A percentile compares a stretch with the other conserved stretches of the same genome.
Conservation (phyloP, 2,888 invertebrate species). For the Patella pellucida region DNA sequence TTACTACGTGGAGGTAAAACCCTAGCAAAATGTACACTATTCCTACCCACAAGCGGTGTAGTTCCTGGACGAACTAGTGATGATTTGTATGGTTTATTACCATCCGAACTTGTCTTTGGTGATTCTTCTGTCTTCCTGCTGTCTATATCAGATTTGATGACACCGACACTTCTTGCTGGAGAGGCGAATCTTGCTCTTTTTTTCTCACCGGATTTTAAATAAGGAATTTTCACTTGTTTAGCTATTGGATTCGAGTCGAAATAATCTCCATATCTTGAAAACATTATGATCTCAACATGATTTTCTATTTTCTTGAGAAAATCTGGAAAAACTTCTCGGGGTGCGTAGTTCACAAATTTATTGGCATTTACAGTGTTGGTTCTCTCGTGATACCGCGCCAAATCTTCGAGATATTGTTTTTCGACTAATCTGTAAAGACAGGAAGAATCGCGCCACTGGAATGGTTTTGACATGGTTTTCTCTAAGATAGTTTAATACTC, state of each 20-base stretch:
- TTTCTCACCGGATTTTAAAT: no score
- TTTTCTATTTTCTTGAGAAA: background rate
- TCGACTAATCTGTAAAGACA: background rate
- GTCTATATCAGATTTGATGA: no score
- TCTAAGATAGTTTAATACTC: no score
- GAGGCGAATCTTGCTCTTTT: background rate
- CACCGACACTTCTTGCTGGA: no score
- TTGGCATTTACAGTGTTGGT: background rate
- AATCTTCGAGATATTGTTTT: background rate
- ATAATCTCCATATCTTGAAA: slow-evolving; percentile 1
- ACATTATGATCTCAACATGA: background rate
- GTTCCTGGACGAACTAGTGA: no score
- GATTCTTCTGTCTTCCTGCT: no score
- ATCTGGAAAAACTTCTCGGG: background rate
- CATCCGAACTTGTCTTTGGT: no score
- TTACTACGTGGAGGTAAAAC: background rate
- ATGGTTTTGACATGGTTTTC: no score
- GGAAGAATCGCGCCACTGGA: background rate
- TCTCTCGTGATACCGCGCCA: background rate
- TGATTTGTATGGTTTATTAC: no score
- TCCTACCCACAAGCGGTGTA: no score
- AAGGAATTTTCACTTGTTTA: background rate
- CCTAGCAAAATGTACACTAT: no score
- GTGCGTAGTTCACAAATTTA: background rate
- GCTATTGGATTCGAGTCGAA: background rate